These are phyloP conservation scores for Oryctes rhinoceros DNA, from an alignment of 1,140 invertebrate genomes.

Conservation along the genomic window DNA sequence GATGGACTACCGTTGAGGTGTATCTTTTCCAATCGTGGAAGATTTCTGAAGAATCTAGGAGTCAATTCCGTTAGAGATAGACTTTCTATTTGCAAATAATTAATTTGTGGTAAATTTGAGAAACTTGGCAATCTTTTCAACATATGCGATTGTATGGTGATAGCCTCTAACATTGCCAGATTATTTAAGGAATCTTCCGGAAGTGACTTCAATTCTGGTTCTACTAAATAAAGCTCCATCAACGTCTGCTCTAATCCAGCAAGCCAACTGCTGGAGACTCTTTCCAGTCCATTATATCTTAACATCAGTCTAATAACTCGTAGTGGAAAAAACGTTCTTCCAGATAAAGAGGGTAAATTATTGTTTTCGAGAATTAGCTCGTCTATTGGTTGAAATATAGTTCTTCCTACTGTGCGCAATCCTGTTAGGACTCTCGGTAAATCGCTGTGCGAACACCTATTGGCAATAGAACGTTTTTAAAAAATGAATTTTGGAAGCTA, in stretches of 20 bases:
- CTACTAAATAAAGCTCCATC: slow-evolving; percentile 84
- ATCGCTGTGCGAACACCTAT: slow-evolving; percentile 88
- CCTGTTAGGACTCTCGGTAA: slow-evolving; percentile 77
- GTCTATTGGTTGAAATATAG: slow-evolving; percentile 76
- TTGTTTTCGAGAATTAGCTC: slow-evolving; percentile 88
- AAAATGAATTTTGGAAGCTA: neutral
- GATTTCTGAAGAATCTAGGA: slow-evolving; percentile 74
- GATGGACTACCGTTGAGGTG: slow-evolving; percentile 75
- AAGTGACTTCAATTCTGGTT: slow-evolving; percentile 79
- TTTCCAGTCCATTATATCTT: slow-evolving; percentile 81
- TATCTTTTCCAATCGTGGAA: slow-evolving; percentile 78
- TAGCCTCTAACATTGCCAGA: slow-evolving; percentile 78
- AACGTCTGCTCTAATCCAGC: slow-evolving; percentile 78
- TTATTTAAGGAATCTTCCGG: slow-evolving; percentile 80
- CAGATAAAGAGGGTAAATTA: slow-evolving; percentile 80
- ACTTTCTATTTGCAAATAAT: slow-evolving; percentile 76
- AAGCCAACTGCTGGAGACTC: slow-evolving; percentile 82
- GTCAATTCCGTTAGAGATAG: slow-evolving; percentile 73
- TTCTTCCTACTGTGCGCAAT: slow-evolving; percentile 73
- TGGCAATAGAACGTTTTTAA: neutral
- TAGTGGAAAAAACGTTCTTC: slow-evolving; percentile 77
- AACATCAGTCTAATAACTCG: slow-evolving; percentile 82
- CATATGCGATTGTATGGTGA: slow-evolving; percentile 79
- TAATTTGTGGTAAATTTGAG: slow-evolving; percentile 69
- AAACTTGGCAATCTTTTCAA: slow-evolving; percentile 77